phyloP scores from a whole-genome alignment of 2,797 vertebrate genomes.

The Luscinia luscinia region DNA sequence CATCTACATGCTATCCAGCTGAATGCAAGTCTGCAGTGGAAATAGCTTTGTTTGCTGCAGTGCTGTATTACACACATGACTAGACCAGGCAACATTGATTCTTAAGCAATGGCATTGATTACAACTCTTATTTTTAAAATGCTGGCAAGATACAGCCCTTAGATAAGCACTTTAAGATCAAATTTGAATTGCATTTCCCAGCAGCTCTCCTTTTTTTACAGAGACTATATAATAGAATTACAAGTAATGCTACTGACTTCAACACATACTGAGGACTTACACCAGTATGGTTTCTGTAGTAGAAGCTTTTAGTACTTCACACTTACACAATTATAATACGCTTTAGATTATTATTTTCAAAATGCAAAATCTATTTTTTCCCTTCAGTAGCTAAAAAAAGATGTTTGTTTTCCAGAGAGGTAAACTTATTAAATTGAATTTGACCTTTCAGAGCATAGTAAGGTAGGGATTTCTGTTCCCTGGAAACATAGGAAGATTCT shows the following conservation, averaged over 20 bases:
- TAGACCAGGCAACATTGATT: constrained; percentile 38
- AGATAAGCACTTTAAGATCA: constrained; percentile 23
- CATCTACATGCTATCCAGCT: background rate
- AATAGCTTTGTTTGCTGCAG: constrained; percentile 21
- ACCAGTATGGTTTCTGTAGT: background rate
- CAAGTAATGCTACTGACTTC: background rate
- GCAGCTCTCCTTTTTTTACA: constrained; percentile 16
- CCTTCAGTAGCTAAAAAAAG: background rate
- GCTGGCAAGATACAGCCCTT: constrained; percentile 6
- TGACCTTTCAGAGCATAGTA: constrained; percentile 21
- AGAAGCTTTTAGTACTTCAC: constrained; percentile 12
- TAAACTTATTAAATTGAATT: constrained; percentile 22
- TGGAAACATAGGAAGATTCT: background rate
- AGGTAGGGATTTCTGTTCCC: constrained; percentile 3
- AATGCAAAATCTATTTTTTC: background rate
- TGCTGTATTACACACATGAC: constrained; percentile 17
- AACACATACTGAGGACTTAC: background rate
- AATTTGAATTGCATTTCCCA: constrained; percentile 49
- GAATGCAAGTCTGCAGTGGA: background rate
- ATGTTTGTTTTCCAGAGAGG: constrained; percentile 9
- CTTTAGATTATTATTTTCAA: background rate
- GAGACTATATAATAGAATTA: constrained; percentile 43
- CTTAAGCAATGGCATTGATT: constrained; percentile 49
- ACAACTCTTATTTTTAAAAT: constrained; percentile 31
- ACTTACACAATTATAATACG: background rate